A percentile compares a stretch with the other conserved stretches of the same genome.
phyloP scores from a whole-genome alignment of 2,113 vertebrate genomes.

The Numida meleagris region DNA sequence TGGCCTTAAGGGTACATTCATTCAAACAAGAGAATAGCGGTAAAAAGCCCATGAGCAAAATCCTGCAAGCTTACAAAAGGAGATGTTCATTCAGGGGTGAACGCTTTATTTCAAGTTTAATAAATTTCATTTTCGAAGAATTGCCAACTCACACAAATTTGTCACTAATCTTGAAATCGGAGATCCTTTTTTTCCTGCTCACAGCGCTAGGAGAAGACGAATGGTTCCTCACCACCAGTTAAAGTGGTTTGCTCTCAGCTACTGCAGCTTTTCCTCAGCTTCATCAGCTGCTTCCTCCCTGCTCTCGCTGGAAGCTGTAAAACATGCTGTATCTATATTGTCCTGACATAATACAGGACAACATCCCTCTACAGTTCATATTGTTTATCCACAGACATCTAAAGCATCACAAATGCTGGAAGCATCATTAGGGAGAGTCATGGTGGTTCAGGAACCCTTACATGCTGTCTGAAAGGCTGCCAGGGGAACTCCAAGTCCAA shows the following conservation, averaged over 20 bases:
- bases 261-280: neutral
- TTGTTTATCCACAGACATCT: neutral
- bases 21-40: conserved; percentile 53
- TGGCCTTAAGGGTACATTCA: conserved; percentile 60
- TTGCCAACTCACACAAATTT: conserved; percentile 60
- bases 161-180: neutral
- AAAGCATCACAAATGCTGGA: neutral
- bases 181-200: conserved; percentile 8
- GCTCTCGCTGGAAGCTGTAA: neutral
- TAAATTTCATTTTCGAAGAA: conserved; percentile 69
- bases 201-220: neutral
- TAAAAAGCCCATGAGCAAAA: conserved; percentile 66
- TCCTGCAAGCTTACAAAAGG: conserved; percentile 41
- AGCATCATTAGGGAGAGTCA: neutral
- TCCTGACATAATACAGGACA: neutral
- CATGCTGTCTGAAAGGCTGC: neutral
- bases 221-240: neutral
- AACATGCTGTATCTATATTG: neutral
- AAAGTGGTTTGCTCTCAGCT: neutral
- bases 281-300: neutral
- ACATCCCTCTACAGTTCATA: neutral
- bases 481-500: neutral
- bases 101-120: conserved; percentile 66
- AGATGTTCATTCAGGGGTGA: conserved; percentile 48
- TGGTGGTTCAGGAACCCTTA: neutral